Evolutionary conservation across 2,113 vertebrate species (phyloP), one percentile per base, ranked within the genome.

Genomic region (Bubo blakistoni): DNA sequence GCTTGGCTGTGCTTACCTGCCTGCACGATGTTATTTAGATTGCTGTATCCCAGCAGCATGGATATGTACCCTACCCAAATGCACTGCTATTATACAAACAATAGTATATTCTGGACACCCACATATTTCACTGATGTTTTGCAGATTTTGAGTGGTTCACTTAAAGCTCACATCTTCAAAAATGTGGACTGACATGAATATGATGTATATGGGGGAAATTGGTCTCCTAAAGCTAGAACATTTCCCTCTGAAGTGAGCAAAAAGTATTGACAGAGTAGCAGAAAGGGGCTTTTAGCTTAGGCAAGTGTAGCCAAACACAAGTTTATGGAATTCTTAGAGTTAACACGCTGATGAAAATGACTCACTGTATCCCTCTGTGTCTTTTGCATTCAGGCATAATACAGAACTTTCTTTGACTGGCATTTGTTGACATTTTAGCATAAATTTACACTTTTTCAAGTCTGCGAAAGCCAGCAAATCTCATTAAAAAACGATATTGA

Each of bases 401-500:
- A 29, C 69, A 80, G 93, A 96, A 93, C 87, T 78, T 63, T 74
- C 76, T 96, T 86, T 96, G 88, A 90, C 57, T 94, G 96, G 80
- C 93, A 97, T 94, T 97, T 97, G 54, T 49, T 61, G 92, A 88
- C 81, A 77, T 80, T 94, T 96, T 59, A 94, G 95, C 97, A 95
- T 94, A 73, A 95, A 97, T 96, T 97, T 93, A 80, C 96, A 96
- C 93, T 63, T 96, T 89, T 83, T 36, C 55, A 46, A 90, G 85
- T 69, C 83, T 97, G 86, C 12, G 10, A 94, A 55, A 58, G 74
- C 51, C 90, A 93, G 92, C 66, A 97, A 76, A 92, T 90, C 94
- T 98, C 89, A 47, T 97, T 96, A 92, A 94, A 91, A 97, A 97
- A 93, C 79, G 44, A 93, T 96, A 93, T 90, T 47, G 95, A 87